These are phyloP conservation scores for Aquatica leii DNA, from an alignment of 2,888 invertebrate genomes.

Conservation along the genomic window DNA sequence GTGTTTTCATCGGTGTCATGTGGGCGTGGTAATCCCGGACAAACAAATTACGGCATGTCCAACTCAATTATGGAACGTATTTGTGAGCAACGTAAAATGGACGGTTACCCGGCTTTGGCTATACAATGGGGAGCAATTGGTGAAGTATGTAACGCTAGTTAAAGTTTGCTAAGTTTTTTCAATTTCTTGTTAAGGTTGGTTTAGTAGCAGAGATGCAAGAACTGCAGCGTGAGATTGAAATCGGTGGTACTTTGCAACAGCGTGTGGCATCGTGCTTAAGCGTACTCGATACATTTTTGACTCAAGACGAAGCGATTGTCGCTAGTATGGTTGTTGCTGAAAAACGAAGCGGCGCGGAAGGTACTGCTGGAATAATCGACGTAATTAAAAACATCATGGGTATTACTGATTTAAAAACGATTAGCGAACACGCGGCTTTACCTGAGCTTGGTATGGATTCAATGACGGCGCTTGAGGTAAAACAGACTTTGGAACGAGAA, in stretches of 20 bases:
- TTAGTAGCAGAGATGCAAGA: conserved; percentile 66
- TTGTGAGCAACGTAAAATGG: conserved; percentile 74
- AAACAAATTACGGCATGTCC: conserved; percentile 90
- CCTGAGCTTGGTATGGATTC: conserved; percentile 97
- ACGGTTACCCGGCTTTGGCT: conserved; percentile 80
- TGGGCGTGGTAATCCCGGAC: conserved; percentile 91
- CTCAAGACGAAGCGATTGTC: conserved; percentile 72
- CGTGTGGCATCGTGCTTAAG: conserved; percentile 70
- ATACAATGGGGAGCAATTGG: conserved; percentile 95
- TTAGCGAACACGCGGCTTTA: conserved; percentile 75
- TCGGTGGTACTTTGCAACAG: conserved; percentile 73
- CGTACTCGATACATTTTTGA: conserved; percentile 74
- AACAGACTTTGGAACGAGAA: conserved; percentile 88
- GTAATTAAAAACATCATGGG: conserved; percentile 71
- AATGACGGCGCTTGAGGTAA: conserved; percentile 96
- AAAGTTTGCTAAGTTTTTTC: too few species aligned
- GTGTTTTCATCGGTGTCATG: conserved; percentile 92
- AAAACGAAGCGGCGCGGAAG: conserved; percentile 70
- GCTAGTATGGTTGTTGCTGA: conserved; percentile 89
- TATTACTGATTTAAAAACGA: conserved; percentile 73
- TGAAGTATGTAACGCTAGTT: conserved; percentile 71
- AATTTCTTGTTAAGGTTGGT: conserved; percentile 62
- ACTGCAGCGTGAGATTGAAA: conserved; percentile 48
- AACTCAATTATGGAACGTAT: conserved; percentile 92
- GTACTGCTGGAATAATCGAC: conserved; percentile 74